These are phyloP conservation scores for Pseudochaenichthys georgianus DNA, from an alignment of 2,797 vertebrate genomes.

Conservation along the genomic window DNA sequence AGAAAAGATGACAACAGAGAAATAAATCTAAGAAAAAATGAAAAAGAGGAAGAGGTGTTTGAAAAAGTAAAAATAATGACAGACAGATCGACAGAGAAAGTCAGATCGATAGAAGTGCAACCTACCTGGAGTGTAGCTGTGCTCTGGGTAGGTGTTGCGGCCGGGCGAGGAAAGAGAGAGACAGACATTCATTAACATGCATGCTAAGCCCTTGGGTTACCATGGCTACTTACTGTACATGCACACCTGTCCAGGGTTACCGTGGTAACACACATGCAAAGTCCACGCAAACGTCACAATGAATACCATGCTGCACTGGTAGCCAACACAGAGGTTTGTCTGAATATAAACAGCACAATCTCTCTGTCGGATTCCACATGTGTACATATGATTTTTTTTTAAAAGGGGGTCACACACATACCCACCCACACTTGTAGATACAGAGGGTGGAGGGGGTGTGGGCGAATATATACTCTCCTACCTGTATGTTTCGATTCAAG, in stretches of 20 bases:
- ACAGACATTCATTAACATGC: constrained; percentile 99
- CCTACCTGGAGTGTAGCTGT: constrained; percentile 99
- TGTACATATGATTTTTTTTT: constrained; percentile 36
- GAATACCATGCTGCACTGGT: constrained; percentile 77
- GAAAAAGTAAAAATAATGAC: constrained; percentile 28
- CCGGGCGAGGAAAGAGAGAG: constrained; percentile 98
- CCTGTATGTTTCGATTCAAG: constrained; percentile 83
- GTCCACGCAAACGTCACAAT: constrained; percentile 73
- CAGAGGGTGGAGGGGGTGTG: constrained; percentile 41
- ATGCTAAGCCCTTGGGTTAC: constrained; percentile 92
- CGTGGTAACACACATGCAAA: constrained; percentile 78
- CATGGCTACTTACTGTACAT: constrained; percentile 96
- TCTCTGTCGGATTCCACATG: constrained; percentile 39
- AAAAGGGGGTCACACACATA: constrained; percentile 29
- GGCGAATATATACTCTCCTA: constrained; percentile 77
- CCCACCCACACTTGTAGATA: constrained; percentile 53
- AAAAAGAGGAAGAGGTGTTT: constrained; percentile 23
- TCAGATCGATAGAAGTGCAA: constrained; percentile 80
- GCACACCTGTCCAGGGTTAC: constrained; percentile 79
- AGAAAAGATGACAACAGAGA: constrained; percentile 12
- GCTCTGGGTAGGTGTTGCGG: constrained; percentile 94
- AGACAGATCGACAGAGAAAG: constrained; percentile 22
- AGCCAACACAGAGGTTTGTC: constrained; percentile 65
- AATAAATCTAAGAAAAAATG: constrained; percentile 51
- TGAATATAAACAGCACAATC: constrained; percentile 28